A percentile compares a stretch with the other conserved stretches of the same genome.
These are phyloP conservation scores for Phrynosoma platyrhinos DNA, from an alignment of 2,113 vertebrate genomes.

Conservation along the genomic window DNA sequence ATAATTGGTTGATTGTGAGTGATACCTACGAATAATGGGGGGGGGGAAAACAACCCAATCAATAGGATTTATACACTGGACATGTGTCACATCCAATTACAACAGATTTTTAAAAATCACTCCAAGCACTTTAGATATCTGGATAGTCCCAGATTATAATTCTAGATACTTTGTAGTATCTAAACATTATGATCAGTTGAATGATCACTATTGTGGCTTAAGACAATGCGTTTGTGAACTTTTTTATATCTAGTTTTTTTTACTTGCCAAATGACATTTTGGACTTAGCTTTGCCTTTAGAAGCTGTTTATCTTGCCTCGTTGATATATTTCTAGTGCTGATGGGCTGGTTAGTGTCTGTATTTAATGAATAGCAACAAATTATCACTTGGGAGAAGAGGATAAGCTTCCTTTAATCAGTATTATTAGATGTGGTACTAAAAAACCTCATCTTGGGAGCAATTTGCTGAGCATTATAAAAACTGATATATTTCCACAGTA, in stretches of 20 bases:
- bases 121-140: conserved; percentile 98
- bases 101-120: conserved; percentile 78
- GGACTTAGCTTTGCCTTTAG: conserved; percentile 60
- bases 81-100: conserved; percentile 59
- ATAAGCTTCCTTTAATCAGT: conserved; percentile 77
- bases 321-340: conserved; percentile 54
- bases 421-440: conserved; percentile 76
- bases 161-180: conserved; percentile 94
- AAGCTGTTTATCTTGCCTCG: conserved; percentile 65
- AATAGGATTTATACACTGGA: neutral
- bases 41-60: neutral
- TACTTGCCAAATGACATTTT: conserved; percentile 72
- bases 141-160: conserved; percentile 89
- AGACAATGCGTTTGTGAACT: conserved; percentile 76
- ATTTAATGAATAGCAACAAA: conserved; percentile 57
- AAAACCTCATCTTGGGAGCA: conserved; percentile 46
- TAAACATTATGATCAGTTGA: conserved; percentile 94
- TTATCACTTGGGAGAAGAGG: conserved; percentile 60
- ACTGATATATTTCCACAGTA: conserved; percentile 41
- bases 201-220: conserved; percentile 90
- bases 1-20: conserved; percentile 49
- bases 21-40: conserved; percentile 38
- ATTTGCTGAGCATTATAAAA: conserved; percentile 47
- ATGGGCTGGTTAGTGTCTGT: conserved; percentile 59
- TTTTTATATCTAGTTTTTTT: conserved; percentile 73